Conservation (phyloP, 92 coral and sea anemone genomes). For the Diadumene lineata region DNA sequence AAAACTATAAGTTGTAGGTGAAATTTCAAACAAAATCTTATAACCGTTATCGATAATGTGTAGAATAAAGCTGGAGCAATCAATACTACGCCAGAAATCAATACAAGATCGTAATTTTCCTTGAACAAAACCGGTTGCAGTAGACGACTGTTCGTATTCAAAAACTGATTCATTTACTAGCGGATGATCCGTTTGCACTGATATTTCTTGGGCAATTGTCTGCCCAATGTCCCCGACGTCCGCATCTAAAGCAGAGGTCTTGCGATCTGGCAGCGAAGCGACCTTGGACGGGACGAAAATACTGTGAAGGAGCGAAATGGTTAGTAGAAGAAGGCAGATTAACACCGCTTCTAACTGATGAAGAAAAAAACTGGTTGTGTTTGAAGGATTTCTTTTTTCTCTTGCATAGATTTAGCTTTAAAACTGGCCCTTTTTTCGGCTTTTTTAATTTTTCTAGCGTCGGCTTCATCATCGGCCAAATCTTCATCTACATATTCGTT, state of each 20-base stretch:
- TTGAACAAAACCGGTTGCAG: conserved; percentile 1
- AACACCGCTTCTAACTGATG: too few relatives aligned
- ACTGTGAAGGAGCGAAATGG: too few relatives aligned
- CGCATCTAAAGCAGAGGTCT: neutral
- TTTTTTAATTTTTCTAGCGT: conserved; percentile 29
- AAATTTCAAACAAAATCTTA: conserved; percentile 36
- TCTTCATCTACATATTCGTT: conserved; percentile 34
- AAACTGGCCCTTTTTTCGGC: neutral
- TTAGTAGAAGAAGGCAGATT: too few relatives aligned
- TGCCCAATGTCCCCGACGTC: neutral
- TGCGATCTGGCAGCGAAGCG: neutral
- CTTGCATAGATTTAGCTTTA: conserved; percentile 4
- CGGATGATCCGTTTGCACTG: neutral
- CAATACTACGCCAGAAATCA: conserved; percentile 48
- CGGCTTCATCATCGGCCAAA: conserved; percentile 44
- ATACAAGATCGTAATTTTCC: conserved; percentile 17
- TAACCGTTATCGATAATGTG: conserved; percentile 49
- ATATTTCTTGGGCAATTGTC: conserved; percentile 1
- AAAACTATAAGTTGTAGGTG: conserved; percentile 44
- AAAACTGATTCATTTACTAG: conserved; percentile 3
- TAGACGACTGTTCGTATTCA: conserved; percentile 18
- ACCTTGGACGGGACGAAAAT: conserved; percentile 21
- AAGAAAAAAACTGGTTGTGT: too few relatives aligned
- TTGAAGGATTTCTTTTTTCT: neutral
- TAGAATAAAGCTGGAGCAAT: conserved; percentile 44